Conservation (phyloP, 2,797 vertebrate genomes). For the Eutrigla gurnardus region DNA sequence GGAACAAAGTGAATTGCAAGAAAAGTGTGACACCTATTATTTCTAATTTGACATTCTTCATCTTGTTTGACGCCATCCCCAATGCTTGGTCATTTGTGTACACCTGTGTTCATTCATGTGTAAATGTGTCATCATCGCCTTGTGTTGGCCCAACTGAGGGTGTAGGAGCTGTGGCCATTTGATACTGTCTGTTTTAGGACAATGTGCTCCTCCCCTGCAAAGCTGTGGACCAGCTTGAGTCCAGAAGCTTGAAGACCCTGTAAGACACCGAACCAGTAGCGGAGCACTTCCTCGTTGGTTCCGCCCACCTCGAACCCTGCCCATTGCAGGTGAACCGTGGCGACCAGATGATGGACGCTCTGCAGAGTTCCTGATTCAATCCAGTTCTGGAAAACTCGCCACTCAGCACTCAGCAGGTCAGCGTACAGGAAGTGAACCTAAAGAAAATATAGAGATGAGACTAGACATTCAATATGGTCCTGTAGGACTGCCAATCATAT, state of each 20-base stretch:
- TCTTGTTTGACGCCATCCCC: conserved; percentile 11
- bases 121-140: conserved; percentile 55
- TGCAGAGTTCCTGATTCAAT: conserved; percentile 76
- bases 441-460: conserved; percentile 26
- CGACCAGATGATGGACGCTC: conserved; percentile 80
- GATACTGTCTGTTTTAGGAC: conserved; percentile 72
- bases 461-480: not conserved
- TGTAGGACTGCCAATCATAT: not conserved
- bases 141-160: conserved; percentile 84
- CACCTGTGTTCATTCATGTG: conserved; percentile 7
- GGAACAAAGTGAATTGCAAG: not conserved
- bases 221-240: conserved; percentile 78
- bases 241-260: conserved; percentile 73
- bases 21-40: conserved; percentile 8
- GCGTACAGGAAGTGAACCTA: conserved; percentile 84
- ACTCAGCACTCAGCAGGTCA: conserved; percentile 85
- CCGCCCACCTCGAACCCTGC: conserved; percentile 85
- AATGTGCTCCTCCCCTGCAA: conserved; percentile 69
- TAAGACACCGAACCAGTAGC: conserved; percentile 85
- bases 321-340: conserved; percentile 84
- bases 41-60: not conserved
- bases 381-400: conserved; percentile 86
- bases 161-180: conserved; percentile 81
- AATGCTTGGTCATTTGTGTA: conserved; percentile 4
- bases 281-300: conserved; percentile 78